Base-by-base conservation (phyloP, 2,888 invertebrate genomes). In the Drosophila tripunctata region DNA sequence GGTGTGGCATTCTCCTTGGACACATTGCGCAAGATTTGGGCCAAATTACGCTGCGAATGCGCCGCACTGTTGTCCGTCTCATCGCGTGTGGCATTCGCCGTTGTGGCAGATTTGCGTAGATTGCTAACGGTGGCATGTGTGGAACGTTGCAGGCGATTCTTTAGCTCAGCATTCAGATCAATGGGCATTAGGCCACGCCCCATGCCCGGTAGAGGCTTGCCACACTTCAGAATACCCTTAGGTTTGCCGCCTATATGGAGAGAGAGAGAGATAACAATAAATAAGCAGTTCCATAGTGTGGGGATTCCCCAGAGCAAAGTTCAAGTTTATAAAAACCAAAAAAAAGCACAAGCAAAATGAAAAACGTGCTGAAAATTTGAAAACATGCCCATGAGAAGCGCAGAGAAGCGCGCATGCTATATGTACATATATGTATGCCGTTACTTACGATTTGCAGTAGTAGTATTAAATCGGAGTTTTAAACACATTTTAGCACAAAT, bases 81-180 rank as follows among this genome's bases (percentile, higher is more conserved):
- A 5, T 87, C 88, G 35, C 68, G 63, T 1, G 78, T 52, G 3
- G 88, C 82, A 67, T 88, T 88, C 3, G 80, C 76, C 0, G 85
- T 80, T 10, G 91, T 90, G 10, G 91, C 87, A 47, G 90, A 90
- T 54, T 91, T 91, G 14, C 89, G 85, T 7, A 91, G 72, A 79
- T 91, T 91, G 27, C 89, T 82, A 8, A 91, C 90, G 0, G 91
- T 87, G 0, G 91, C 90, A 60, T 91, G 89, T 0, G 90, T 89
- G 40, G 91, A 91, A 47, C 90, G 88, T 56, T 90, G 89, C 3
- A 91, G 71, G 12, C 91, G 91, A 68, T 89, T 91, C 75, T 91
- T 91, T 1, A 91, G 76, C 71, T 91, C 91, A 1, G 91, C 89
- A 76, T 87, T 91, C 24, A 91, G 78, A 75, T 91, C 91, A 55